Percentiles rank a stretch among this genome's conserved stretches.
These are phyloP conservation scores for Eupsilia transversa DNA, from an alignment of 2,888 invertebrate species.

Conservation along the genomic window DNA sequence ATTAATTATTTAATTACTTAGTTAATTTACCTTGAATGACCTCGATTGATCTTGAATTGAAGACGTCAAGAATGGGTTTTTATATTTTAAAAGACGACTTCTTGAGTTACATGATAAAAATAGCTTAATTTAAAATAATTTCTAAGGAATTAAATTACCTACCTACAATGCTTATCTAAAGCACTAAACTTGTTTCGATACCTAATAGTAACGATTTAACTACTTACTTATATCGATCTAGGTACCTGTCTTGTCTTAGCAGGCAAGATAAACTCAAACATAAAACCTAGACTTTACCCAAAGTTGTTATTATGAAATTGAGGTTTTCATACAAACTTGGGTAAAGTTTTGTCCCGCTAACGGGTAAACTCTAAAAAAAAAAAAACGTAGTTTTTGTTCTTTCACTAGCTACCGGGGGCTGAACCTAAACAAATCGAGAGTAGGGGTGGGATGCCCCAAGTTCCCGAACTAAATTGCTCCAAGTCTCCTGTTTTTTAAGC, in stretches of 20 bases:
- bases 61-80: background rate
- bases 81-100: too few species aligned
- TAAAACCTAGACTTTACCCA: background rate
- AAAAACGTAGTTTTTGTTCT: background rate
- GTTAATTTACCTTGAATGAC: background rate
- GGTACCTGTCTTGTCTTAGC: background rate
- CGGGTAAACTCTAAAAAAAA: background rate
- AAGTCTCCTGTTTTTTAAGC: too few species aligned
- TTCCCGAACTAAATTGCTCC: background rate
- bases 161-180: background rate
- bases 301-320: too few species aligned
- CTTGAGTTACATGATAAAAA: background rate
- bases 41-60: background rate
- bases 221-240: background rate
- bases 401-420: background rate
- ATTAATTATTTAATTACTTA: too few species aligned
- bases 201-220: background rate
- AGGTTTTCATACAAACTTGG: too few species aligned
- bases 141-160: background rate
- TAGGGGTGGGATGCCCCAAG: background rate
- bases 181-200: constrained; percentile 1
- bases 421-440: background rate
- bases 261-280: background rate
- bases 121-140: background rate
- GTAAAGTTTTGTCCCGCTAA: background rate